Conservation (phyloP, 2,113 vertebrate species). For the Poeciliopsis prolifica region DNA sequence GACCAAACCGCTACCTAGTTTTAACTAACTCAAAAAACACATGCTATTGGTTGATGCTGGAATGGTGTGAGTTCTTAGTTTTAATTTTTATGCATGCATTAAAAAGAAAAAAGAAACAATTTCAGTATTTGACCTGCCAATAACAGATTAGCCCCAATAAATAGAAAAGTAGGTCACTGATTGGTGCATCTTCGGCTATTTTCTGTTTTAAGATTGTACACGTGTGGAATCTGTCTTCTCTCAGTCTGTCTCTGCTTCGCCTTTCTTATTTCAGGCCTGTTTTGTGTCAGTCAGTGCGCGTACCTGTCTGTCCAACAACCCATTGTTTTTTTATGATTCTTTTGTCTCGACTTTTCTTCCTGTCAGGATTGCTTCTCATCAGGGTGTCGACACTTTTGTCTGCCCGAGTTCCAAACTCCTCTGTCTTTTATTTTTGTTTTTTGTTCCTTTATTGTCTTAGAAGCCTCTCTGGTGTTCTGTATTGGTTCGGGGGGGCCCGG, state of each 20-base stretch:
- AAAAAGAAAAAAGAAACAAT: background rate
- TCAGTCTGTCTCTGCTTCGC: background rate
- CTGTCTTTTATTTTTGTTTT: slow-evolving; percentile 25
- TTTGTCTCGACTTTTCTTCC: slow-evolving; percentile 36
- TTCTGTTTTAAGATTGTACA: background rate
- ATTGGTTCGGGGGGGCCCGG: slow-evolving; percentile 30
- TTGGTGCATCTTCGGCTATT: background rate
- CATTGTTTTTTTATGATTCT: slow-evolving; percentile 21
- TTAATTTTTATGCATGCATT: too few relatives aligned
- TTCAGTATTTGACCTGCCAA: background rate
- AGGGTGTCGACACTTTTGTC: slow-evolving; percentile 22
- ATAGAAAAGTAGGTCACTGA: background rate
- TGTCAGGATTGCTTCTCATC: slow-evolving; percentile 28
- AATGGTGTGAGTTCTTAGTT: background rate
- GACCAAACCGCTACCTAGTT: too few relatives aligned
- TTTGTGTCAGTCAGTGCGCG: slow-evolving; percentile 5
- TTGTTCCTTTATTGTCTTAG: slow-evolving; percentile 19
- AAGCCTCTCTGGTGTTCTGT: slow-evolving; percentile 48
- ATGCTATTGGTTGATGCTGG: background rate
- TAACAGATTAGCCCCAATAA: background rate
- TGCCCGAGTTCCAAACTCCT: slow-evolving; percentile 31
- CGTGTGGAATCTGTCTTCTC: background rate
- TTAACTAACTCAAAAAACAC: background rate
- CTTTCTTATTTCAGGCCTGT: background rate
- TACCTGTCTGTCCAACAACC: slow-evolving; percentile 26